Percentiles rank a stretch among this genome's conserved stretches.
Conservation (phyloP, 2,797 vertebrate species). For the Phoebastria nigripes region DNA sequence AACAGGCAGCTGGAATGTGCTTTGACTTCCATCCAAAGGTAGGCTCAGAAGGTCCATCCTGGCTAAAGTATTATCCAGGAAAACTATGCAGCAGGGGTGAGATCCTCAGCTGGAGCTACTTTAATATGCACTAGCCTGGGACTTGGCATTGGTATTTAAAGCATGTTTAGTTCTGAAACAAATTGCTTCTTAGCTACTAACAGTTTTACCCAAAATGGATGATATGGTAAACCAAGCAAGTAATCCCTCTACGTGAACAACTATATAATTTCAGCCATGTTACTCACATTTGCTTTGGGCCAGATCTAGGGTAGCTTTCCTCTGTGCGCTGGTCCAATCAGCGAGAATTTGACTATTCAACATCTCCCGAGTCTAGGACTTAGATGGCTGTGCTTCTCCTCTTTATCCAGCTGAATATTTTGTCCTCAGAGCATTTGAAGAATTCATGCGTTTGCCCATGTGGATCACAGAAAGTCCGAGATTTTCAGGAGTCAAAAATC, state of each 20-base stretch:
- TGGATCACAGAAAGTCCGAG: background rate
- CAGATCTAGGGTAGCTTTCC: background rate
- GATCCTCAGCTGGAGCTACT: background rate
- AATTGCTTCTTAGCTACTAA: background rate
- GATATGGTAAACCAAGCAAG: background rate
- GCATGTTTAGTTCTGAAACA: background rate
- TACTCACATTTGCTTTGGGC: background rate
- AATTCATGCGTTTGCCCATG: accelerated
- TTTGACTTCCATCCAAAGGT: slow-evolving; percentile 89
- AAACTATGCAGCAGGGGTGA: background rate
- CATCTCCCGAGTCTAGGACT: background rate
- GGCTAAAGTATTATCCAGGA: background rate
- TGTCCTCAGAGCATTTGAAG: background rate
- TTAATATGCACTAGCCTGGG: background rate
- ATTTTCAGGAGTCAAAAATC: background rate
- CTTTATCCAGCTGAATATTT: background rate
- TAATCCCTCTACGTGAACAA: background rate
- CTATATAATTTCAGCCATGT: accelerated
- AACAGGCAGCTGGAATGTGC: slow-evolving; percentile 82
- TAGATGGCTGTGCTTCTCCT: background rate
- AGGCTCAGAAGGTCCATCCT: slow-evolving; percentile 46
- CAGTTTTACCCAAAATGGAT: background rate
- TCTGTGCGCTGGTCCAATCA: accelerated
- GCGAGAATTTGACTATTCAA: background rate
- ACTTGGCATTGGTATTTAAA: background rate